These are phyloP conservation scores for Zaprionus obscuricornis DNA, from an alignment of 2,888 invertebrate genomes.

Conservation along the genomic window DNA sequence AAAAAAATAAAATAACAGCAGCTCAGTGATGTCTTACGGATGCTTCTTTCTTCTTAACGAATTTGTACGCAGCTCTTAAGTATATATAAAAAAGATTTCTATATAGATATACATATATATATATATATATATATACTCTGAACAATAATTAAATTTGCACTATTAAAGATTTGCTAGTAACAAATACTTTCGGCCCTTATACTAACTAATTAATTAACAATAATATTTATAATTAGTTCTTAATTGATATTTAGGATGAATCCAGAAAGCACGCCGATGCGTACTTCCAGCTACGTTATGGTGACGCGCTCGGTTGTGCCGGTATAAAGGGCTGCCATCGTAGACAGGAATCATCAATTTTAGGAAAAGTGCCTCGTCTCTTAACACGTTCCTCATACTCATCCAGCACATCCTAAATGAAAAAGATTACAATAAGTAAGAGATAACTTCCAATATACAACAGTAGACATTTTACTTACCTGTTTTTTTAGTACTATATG, in stretches of 20 bases:
- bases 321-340: conserved; percentile 93
- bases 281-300: conserved; percentile 73
- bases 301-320: conserved; percentile 82
- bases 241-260: conserved; percentile 34
- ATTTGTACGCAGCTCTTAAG: conserved; percentile 30
- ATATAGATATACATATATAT: conserved; percentile 30
- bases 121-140: conserved; percentile 26
- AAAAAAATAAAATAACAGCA: conserved; percentile 29
- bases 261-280: conserved; percentile 65
- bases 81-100: conserved; percentile 30
- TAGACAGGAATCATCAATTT: conserved; percentile 93
- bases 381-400: conserved; percentile 94
- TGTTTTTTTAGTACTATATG: conserved; percentile 97
- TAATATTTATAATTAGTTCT: too few relatives aligned
- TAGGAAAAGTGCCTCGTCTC: conserved; percentile 90
- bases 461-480: too few relatives aligned
- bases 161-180: conserved; percentile 58
- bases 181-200: conserved; percentile 46
- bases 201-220: conserved; percentile 19
- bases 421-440: not conserved
- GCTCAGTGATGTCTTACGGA: too few relatives aligned
- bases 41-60: conserved; percentile 22
- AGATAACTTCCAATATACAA: not conserved
- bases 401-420: conserved; percentile 93
- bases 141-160: conserved; percentile 45